Evolutionary conservation across 2,888 invertebrate genomes (phyloP), one percentile per base, ranked within the genome.

Genomic region (Campopleginae sp.): DNA sequence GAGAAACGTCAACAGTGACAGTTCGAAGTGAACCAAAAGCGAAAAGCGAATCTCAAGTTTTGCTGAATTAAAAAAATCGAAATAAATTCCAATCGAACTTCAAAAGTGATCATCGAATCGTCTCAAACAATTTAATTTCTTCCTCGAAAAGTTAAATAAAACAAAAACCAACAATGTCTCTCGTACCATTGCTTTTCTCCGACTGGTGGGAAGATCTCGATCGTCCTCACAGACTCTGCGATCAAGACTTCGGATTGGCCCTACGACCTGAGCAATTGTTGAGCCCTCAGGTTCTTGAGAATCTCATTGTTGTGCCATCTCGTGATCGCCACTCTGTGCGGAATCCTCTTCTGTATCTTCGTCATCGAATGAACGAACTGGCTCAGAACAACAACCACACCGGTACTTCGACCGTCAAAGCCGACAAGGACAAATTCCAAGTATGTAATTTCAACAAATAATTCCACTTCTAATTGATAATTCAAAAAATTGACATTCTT

Each of bases 171-270:
- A 89, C 95, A 95, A 97, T 97, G 97, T 97, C 97, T 66, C 84
- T 91, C 42, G 94, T 97, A 94, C 97, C 97, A 88, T 95, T 97
- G 94, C 94, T 97, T 94, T 97, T 97, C 94, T 97, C 97, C 86
- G 97, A 97, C 92, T 97, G 97, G 97, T 97, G 97, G 97, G 97
- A 97, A 91, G 97, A 97, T 91, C 95, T 95, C 93, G 96, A 95
- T 33, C 91, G 96, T 85, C 96, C 97, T 23, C 96, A 97, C 75
- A 95, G 97, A 72, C 95, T 97, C 58, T 91, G 96, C 88, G 97
- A 97, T 94, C 97, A 97, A 94, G 96, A 97, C 91, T 97, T 97
- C 91, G 97, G 97, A 82, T 94, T 96, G 89, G 97, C 96, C 0
- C 94, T 97, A 51, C 95, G 95, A 84, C 95, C 96, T 76, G 97